These are phyloP conservation scores for Diplosoma virens DNA, from an alignment of 23 tunicate species.

Conservation along the genomic window DNA sequence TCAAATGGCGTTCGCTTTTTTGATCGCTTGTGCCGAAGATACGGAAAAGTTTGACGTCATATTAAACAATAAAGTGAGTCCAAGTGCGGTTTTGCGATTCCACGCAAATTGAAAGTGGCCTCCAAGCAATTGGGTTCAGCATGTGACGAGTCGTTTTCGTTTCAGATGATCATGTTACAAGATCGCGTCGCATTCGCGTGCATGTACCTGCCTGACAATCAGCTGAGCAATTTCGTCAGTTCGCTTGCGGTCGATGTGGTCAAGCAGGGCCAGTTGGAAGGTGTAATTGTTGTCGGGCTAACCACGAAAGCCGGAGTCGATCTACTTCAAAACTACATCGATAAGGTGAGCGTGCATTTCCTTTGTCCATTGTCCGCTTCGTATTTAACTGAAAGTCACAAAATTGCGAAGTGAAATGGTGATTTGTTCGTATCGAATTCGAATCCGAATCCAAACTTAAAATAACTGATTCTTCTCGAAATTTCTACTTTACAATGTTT, in stretches of 20 bases:
- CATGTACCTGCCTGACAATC: constrained; percentile 37
- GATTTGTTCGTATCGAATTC: no score
- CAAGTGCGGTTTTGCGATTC: no score
- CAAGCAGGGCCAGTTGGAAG: constrained; percentile 27
- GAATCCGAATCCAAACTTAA: no score
- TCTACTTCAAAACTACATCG: constrained; percentile 51
- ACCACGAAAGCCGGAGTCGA: constrained; percentile 15
- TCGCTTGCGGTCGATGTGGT: constrained; percentile 18
- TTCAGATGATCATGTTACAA: constrained; percentile 30
- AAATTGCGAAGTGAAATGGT: no score
- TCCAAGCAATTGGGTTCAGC: no score
- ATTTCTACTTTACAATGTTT: no score
- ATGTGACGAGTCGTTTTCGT: no score
- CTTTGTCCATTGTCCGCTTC: no score
- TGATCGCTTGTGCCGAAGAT: constrained; percentile 44
- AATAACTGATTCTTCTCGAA: no score
- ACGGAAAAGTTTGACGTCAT: constrained; percentile 3
- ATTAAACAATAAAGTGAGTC: constrained; percentile 16
- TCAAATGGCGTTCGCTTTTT: constrained; percentile 43
- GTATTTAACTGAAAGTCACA: no score
- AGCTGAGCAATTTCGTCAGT: constrained; percentile 15
- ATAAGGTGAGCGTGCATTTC: no score
- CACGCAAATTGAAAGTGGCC: no score
- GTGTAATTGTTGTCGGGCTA: constrained; percentile 42
- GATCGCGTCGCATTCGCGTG: constrained; percentile 84